Percentiles rank a stretch among this genome's conserved stretches.
These are phyloP conservation scores for Enoplosus armatus DNA, from an alignment of 2,797 vertebrate species.

Conservation along the genomic window DNA sequence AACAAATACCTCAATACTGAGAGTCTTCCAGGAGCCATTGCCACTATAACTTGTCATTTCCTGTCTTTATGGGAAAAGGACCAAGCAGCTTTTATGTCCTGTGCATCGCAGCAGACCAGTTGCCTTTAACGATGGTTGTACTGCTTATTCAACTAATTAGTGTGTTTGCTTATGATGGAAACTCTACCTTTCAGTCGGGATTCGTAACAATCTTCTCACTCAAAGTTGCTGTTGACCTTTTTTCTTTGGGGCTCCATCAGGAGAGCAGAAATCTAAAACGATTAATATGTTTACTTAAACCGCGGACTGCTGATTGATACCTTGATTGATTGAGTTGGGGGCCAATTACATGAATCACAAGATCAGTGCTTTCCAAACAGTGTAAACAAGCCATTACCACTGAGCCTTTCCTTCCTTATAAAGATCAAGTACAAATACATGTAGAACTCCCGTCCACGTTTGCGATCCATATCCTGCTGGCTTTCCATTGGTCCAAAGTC, in stretches of 20 bases:
- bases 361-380: conserved; percentile 66
- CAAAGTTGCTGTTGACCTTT: conserved; percentile 42
- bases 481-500: conserved; percentile 37
- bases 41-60: conserved; percentile 48
- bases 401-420: conserved; percentile 76
- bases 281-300: conserved; percentile 83
- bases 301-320: conserved; percentile 75
- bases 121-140: conserved; percentile 28
- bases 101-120: not conserved
- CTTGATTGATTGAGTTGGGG: conserved; percentile 78
- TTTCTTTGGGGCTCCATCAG: conserved; percentile 19
- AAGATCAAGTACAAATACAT: conserved; percentile 70
- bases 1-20: conserved; percentile 29
- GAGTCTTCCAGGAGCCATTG: conserved; percentile 48
- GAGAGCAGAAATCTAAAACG: conserved; percentile 63
- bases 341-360: conserved; percentile 79
- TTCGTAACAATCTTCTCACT: conserved; percentile 20
- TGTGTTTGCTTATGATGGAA: conserved; percentile 62
- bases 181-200: conserved; percentile 27
- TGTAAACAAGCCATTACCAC: conserved; percentile 82
- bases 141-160: conserved; percentile 68
- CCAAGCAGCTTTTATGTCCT: not conserved
- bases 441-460: conserved; percentile 54
- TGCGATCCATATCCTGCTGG: conserved; percentile 53
- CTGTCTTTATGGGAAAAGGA: conserved; percentile 43